Evolutionary conservation across 2,888 invertebrate species (phyloP).

Genomic region (Xestia c-nigrum): DNA sequence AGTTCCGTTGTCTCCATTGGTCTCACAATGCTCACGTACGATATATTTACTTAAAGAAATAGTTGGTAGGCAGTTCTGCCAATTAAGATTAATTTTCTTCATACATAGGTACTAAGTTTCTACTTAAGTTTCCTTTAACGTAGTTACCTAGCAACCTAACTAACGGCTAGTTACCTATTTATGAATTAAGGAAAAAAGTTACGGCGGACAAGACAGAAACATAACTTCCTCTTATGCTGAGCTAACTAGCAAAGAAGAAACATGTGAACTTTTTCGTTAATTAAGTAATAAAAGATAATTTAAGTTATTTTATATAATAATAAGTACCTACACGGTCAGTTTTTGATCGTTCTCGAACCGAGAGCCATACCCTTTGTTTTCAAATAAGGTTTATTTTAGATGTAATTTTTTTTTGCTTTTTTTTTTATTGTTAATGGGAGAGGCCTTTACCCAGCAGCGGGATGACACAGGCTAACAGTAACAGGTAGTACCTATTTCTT

Average conservation of each 20-base stretch:
- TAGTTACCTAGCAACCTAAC: background rate
- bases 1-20: conserved; percentile 25
- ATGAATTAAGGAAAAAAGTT: background rate
- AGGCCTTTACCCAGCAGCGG: no score
- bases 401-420: no score
- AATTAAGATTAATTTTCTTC: no score
- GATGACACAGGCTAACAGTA: no score
- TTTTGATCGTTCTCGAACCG: no score
- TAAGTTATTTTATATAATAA: background rate
- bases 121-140: background rate
- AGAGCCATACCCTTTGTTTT: no score
- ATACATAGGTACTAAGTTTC: background rate
- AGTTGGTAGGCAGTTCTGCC: background rate
- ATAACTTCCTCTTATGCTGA: background rate
- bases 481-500: no score
- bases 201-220: background rate
- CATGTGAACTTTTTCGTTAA: background rate
- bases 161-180: background rate
- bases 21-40: conserved; percentile 1
- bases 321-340: no score
- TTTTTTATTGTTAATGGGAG: no score
- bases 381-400: no score
- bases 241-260: background rate
- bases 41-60: background rate
- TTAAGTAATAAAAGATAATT: background rate